These are phyloP conservation scores for Cottus gobio DNA, from an alignment of 2,113 vertebrate species.

Conservation along the genomic window DNA sequence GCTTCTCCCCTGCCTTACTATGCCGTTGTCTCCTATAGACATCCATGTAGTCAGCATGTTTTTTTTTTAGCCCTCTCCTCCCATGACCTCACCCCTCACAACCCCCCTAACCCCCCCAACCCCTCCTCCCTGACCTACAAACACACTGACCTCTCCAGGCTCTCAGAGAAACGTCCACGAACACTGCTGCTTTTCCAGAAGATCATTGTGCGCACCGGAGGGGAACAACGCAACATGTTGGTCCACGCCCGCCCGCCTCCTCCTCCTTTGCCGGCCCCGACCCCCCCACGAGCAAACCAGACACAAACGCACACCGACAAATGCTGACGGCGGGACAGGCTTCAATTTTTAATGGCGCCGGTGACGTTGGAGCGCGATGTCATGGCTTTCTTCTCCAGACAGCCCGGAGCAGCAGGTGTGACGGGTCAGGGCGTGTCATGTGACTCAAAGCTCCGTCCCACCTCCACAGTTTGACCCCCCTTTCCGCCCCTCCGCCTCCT, in stretches of 20 bases:
- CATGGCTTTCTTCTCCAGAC: constrained; percentile 32
- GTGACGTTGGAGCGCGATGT: constrained; percentile 20
- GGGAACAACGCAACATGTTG: too few relatives aligned
- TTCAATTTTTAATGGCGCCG: constrained; percentile 53
- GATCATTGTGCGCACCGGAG: too few relatives aligned
- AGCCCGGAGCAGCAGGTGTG: constrained; percentile 10
- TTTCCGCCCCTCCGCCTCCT: constrained; percentile 13
- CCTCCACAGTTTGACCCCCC: constrained; percentile 20
- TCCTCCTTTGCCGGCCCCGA: too few relatives aligned
- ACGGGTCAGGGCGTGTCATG: constrained; percentile 10
- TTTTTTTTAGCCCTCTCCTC: constrained; percentile 40
- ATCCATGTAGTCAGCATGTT: constrained; percentile 62
- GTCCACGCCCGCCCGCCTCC: too few relatives aligned
- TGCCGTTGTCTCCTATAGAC: constrained; percentile 51
- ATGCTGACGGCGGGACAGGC: constrained; percentile 21
- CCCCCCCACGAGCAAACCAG: constrained; percentile 28
- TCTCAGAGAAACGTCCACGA: constrained; percentile 68
- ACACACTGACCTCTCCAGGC: constrained; percentile 72
- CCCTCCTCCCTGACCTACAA: constrained; percentile 71
- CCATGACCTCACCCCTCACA: constrained; percentile 44
- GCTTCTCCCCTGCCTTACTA: constrained; percentile 44
- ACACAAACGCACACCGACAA: constrained; percentile 37
- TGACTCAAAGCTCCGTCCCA: constrained; percentile 27
- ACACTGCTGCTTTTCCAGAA: constrained; percentile 56
- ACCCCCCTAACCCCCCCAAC: constrained; percentile 28